A percentile compares a stretch with the other conserved stretches of the same genome.
Evolutionary conservation across 2,888 invertebrate species (phyloP).

Genomic region (Steinernema hermaphroditum): DNA sequence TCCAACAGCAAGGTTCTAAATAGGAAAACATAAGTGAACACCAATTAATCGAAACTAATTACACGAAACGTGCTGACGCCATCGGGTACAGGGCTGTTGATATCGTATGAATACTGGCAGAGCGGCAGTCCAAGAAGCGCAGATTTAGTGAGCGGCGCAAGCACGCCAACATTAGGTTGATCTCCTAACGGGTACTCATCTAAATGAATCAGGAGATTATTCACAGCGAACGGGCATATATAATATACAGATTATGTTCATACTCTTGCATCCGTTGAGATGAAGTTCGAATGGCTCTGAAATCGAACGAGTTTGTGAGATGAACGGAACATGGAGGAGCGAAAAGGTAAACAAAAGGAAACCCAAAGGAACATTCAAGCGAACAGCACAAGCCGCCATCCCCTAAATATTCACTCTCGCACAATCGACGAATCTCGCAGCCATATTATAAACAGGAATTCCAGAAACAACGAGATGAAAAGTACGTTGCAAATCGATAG

Average conservation of each 20-base stretch:
- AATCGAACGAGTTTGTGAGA: background rate
- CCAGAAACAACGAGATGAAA: no score
- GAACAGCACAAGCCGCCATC: background rate
- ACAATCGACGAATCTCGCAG: no score
- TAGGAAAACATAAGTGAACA: no score
- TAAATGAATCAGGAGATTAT: background rate
- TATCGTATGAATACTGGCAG: constrained; percentile 21
- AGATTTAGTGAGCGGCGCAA: background rate
- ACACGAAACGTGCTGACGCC: constrained; percentile 13
- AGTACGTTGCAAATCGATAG: no score
- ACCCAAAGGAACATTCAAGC: background rate
- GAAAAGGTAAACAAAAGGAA: background rate
- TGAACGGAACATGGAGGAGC: background rate
- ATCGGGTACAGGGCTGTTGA: constrained; percentile 7
- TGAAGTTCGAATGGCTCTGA: constrained; percentile 5
- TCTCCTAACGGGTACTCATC: constrained; percentile 7
- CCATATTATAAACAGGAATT: no score
- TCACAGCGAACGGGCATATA: background rate
- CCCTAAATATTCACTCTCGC: background rate
- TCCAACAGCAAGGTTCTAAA: constrained; percentile 13
- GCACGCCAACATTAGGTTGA: background rate
- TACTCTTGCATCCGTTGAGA: background rate
- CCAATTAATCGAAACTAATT: background rate
- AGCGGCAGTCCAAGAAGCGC: constrained; percentile 10
- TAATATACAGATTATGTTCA: background rate